Percentiles rank a stretch among this genome's conserved stretches.
Evolutionary conservation across 2,888 invertebrate species (phyloP).

Genomic region (Stramonita haemastoma): DNA sequence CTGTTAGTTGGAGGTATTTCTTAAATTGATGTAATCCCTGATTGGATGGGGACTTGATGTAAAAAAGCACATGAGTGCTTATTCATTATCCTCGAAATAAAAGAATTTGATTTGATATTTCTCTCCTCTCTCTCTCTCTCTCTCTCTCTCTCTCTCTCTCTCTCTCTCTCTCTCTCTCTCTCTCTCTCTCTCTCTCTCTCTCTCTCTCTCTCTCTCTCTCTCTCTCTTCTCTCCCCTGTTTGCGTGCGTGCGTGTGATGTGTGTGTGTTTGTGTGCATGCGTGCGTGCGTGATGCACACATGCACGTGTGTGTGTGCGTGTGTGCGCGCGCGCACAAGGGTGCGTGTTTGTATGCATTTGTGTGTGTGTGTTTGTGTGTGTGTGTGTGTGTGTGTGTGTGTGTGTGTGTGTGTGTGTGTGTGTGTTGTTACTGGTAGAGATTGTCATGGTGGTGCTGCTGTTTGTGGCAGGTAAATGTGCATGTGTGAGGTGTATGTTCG

Average conservation of each 20-base stretch:
- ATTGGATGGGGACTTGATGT: too few species aligned
- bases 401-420: not conserved
- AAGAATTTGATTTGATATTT: not conserved
- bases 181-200: not conserved
- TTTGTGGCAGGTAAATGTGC: too few species aligned
- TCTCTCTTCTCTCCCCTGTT: not conserved
- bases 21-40: too few species aligned
- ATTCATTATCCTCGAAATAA: too few species aligned
- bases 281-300: slow-evolving; percentile 13
- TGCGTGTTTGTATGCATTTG: slow-evolving; percentile 10
- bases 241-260: not conserved
- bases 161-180: not conserved
- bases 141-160: too few species aligned
- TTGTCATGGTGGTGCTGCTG: too few species aligned
- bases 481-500: too few species aligned
- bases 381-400: slow-evolving; percentile 7
- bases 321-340: not conserved
- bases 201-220: not conserved
- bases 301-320: slow-evolving; percentile 34
- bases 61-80: too few species aligned
- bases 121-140: not conserved
- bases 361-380: not conserved
- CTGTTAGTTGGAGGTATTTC: too few species aligned
- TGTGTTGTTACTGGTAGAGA: not conserved
- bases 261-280: not conserved